Base-by-base conservation (phyloP, 2,797 vertebrate species). In the Neomorphus geoffroyi region DNA sequence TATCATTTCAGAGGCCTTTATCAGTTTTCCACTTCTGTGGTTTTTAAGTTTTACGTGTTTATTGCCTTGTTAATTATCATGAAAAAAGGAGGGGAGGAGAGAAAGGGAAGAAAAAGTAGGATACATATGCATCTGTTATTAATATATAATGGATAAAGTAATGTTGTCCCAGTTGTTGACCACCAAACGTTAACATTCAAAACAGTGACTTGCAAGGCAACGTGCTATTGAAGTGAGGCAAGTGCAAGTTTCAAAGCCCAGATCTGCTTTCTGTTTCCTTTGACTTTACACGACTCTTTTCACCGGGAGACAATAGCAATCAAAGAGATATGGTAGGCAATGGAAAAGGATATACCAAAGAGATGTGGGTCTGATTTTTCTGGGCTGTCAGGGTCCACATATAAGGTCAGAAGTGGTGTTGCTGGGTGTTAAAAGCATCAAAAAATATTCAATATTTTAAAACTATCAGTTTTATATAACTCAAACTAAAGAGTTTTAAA, bases 1-100 rank as follows among this genome's bases (percentile, higher is more conserved):
- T 92, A 72, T 72, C 6, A 62, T 79, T 92, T 92, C 64, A 64
- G 78, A 88, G 37, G 77, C 83, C 67, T 94, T 94, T 94, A 96
- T 86, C 94, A 65, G 86, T 90, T 97, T 97, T 95, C 92, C 85
- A 90, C 73, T 93, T 96, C 80, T 69, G 74, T 94, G 91, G 61
- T 86, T 97, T 94, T 92, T 90, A 94, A 92, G 83, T 96, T 96
- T 94, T 88, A 87, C 41, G 7, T 93, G 78, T 93, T 94, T 95
- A 94, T 95, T 95, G 74, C 90, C 60, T 88, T 84, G 84, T 94
- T 96, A 94, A 95, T 96, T 90, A 92, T 71, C 60, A 84, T 62
- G 7, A 77, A 80, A 91, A 88, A 24, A 13, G 37, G 46, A 80
- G 26, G 24, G 35, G 57, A 88, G 35, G 24, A 75, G 54, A 90